Evolutionary conservation across 2,113 vertebrate genomes (phyloP).

Genomic region (Verasper variegatus): DNA sequence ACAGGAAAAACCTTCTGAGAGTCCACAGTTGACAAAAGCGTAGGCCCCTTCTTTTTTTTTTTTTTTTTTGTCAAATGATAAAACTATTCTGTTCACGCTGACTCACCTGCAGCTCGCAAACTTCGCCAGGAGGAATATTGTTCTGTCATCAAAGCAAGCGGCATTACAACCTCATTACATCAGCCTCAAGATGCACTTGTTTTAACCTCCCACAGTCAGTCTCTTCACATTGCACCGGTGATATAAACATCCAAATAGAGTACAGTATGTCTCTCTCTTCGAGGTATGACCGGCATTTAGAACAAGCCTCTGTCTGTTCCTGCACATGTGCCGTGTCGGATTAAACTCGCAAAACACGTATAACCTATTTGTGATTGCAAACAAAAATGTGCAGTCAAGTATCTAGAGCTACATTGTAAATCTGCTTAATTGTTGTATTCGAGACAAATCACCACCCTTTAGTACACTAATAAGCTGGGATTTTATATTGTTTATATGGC

Average conservation of each 20-base stretch:
- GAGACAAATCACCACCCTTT: neutral
- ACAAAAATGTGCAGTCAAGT: slow-evolving; percentile 3
- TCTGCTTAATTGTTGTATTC: slow-evolving; percentile 25
- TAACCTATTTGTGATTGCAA: neutral
- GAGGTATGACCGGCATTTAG: neutral
- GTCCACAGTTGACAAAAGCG: neutral
- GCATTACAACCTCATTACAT: slow-evolving; percentile 43
- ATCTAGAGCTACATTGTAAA: neutral
- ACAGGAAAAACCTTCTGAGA: slow-evolving; percentile 8
- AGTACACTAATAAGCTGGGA: neutral
- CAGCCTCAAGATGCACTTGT: slow-evolving; percentile 32
- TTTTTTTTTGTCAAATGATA: slow-evolving; percentile 16
- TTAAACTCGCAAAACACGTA: neutral
- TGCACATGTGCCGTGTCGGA: slow-evolving; percentile 1
- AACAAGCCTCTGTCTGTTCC: slow-evolving; percentile 2
- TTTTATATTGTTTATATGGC: slow-evolving; percentile 7
- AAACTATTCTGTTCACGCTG: neutral
- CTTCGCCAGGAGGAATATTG: slow-evolving; percentile 20
- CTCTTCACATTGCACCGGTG: slow-evolving; percentile 15
- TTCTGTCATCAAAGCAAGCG: slow-evolving; percentile 25
- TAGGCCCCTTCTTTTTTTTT: neutral
- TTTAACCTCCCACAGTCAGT: slow-evolving; percentile 19
- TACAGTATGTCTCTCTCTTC: slow-evolving; percentile 7
- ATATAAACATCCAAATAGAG: slow-evolving; percentile 9
- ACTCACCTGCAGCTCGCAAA: slow-evolving; percentile 28